A percentile compares a stretch with the other conserved stretches of the same genome.
Evolutionary conservation across 2,888 invertebrate species (phyloP).

Genomic region (Smittia aterrima): DNA sequence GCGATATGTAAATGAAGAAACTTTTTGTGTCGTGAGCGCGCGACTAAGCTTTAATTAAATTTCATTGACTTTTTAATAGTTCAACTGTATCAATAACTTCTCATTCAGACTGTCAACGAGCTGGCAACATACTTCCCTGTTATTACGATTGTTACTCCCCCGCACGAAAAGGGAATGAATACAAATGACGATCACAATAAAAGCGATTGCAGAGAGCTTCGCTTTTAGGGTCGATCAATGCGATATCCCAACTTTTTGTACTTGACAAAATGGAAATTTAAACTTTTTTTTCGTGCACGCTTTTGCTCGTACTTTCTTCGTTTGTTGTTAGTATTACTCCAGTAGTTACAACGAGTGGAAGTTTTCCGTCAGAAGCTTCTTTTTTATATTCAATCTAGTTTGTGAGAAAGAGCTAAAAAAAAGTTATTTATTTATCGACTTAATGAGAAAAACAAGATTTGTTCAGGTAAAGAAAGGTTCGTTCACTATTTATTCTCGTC

Average conservation of each 20-base stretch:
- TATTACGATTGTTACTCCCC: too few species aligned
- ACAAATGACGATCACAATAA: neutral
- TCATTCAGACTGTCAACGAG: too few species aligned
- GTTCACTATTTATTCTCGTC: neutral
- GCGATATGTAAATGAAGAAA: neutral
- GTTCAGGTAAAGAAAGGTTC: neutral
- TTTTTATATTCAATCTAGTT: neutral
- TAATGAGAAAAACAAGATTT: neutral
- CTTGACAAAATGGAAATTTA: constrained; percentile 19
- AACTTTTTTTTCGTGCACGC: neutral
- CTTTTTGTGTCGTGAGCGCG: neutral
- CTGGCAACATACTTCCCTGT: too few species aligned
- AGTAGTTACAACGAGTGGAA: neutral
- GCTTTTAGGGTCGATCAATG: neutral
- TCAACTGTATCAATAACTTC: too few species aligned
- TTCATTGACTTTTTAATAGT: constrained; percentile 4
- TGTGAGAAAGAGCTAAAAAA: neutral
- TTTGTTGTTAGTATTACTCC: constrained; percentile 5
- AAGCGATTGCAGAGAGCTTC: neutral
- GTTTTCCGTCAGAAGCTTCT: neutral
- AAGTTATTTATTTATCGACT: neutral
- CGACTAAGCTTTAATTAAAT: neutral
- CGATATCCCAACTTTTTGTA: neutral
- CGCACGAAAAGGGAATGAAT: neutral
- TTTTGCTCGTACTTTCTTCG: neutral